Evolutionary conservation across 2,113 vertebrate genomes (phyloP), one percentile per base, ranked within the genome.

Genomic region (Nibea coibor): DNA sequence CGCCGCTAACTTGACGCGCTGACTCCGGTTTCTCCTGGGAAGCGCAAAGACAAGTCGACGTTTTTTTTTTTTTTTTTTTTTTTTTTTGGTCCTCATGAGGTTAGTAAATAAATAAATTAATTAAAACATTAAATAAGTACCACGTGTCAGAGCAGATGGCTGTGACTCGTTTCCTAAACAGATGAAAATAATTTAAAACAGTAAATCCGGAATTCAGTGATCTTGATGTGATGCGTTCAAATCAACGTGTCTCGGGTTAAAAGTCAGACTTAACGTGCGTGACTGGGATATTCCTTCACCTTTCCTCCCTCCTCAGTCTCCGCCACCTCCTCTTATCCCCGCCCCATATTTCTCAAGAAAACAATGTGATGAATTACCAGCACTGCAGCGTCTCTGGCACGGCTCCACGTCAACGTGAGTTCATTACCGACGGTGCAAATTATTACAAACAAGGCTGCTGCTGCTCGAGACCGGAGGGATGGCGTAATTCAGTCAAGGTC

Each of bases 41-140:
- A 86, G 86, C 82, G 80, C 81, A 82, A 66, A 88, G 75, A 91
- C 82, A 24, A 70, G 9, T 73, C 69, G 24, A 77, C 64, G 57
- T 63, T 43, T 70, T 64, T 78, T 74, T 39, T 35, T 35, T 35
- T 35, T 35, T n/a, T n/a, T n/a, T n/a, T 48, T 69, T 7, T 35
- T 35, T 35, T 35, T 35, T 35, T 35, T 35, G 35, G 1, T 35
- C 78, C 22, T 31, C 64, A 45, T 67, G 85, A 77, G 57, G 86
- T 84, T 59, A 43, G 73, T 80, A 48, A 19, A 61, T 80, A 14
- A 45, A 31, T 31, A 31, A 43, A 43, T 68, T 45, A 73, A 79
- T 31, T 5, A 68, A 26, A 79, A 26, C 42, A 42, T 57, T 61
- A 69, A 58, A 92, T 77, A 35, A 87, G 70, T 51, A 88, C 86